Percentiles rank a stretch among this genome's conserved stretches.
phyloP scores from a whole-genome alignment of 2,888 invertebrate genomes.

The Lycia hirtaria region DNA sequence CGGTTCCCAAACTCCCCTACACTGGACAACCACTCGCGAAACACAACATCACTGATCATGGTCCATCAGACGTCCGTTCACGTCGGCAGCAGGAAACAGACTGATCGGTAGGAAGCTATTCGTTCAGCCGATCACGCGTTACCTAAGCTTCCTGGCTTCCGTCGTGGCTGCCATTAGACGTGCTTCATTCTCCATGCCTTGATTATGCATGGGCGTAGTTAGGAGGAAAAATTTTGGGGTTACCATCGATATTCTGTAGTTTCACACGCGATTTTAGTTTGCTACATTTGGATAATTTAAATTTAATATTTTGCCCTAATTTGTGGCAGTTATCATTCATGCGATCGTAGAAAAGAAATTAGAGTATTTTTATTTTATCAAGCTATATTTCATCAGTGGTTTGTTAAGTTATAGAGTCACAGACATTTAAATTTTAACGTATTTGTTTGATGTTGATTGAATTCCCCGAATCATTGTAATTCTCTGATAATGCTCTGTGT shows the following conservation, averaged over 20 bases:
- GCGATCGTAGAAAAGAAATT: too few relatives aligned
- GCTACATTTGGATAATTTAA: not conserved
- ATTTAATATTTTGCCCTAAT: too few relatives aligned
- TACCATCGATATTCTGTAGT: not conserved
- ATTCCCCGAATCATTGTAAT: too few relatives aligned
- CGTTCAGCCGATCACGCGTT: slow-evolving; percentile 58
- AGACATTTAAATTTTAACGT: too few relatives aligned
- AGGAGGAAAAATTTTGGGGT: slow-evolving; percentile 7
- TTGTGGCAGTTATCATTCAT: too few relatives aligned
- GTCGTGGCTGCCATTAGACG: slow-evolving; percentile 59
- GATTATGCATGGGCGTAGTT: slow-evolving; percentile 18
- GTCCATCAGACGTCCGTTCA: slow-evolving; percentile 48
- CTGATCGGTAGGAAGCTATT: slow-evolving; percentile 56
- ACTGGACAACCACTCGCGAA: slow-evolving; percentile 35
- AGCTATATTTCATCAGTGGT: too few relatives aligned
- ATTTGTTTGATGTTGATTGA: too few relatives aligned
- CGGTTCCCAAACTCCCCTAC: slow-evolving; percentile 26
- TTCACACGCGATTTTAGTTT: not conserved
- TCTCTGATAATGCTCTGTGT: too few relatives aligned
- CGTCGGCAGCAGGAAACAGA: slow-evolving; percentile 54
- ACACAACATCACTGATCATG: slow-evolving; percentile 38
- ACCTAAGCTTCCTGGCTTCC: slow-evolving; percentile 72
- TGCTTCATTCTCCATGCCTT: slow-evolving; percentile 45
- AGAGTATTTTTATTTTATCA: too few relatives aligned
- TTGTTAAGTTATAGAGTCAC: too few relatives aligned